Base-by-base conservation (phyloP, 2,113 vertebrate species). In the Chroicocephalus ridibundus region DNA sequence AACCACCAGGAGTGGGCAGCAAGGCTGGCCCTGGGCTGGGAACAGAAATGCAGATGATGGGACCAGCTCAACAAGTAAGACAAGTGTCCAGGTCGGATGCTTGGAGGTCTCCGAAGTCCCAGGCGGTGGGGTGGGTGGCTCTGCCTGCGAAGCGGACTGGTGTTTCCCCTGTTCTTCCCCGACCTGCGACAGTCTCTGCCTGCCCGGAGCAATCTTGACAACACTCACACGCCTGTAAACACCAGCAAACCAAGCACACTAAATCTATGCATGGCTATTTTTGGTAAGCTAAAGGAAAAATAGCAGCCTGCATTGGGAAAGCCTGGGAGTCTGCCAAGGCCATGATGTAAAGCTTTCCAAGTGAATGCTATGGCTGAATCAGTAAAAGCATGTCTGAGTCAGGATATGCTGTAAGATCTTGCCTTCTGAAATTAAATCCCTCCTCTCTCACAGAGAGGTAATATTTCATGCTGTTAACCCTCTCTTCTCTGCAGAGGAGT, bases 191-290 rank as follows among this genome's bases (percentile, higher is more conserved):
- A 96, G 70, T 64, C 82, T 95, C 72, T 95, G 94, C 92, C 85
- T 96, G 88, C 83, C 97, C 95, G 47, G 94, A 94, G 71, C 88
- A 89, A 97, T 96, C 88, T 68, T 84, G 86, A 97, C 94, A 97
- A 95, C 60, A 93, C 64, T 91, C 51, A 74, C 61, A 83, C 9
- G 94, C 90, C 96, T 97, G 90, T 96, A 98, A 98, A 96, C 95
- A 97, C 65, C 68, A 91, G 96, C 86, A 97, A 93, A 97, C 94
- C 93, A 97, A 97, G 83, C 95, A 95, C 90, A 96, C 92, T 97
- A 96, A 97, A 97, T 98, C 95, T 97, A 96, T 92, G 91, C 94
- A 86, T 86, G 85, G 96, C 90, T 98, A 98, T 98, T 98, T 98
- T 97, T 96, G 94, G 97, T 96, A 97, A 97, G 90, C 90, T 96